phyloP scores from a whole-genome alignment of 2,113 vertebrate species.

The Chloropsis cyanopogon region DNA sequence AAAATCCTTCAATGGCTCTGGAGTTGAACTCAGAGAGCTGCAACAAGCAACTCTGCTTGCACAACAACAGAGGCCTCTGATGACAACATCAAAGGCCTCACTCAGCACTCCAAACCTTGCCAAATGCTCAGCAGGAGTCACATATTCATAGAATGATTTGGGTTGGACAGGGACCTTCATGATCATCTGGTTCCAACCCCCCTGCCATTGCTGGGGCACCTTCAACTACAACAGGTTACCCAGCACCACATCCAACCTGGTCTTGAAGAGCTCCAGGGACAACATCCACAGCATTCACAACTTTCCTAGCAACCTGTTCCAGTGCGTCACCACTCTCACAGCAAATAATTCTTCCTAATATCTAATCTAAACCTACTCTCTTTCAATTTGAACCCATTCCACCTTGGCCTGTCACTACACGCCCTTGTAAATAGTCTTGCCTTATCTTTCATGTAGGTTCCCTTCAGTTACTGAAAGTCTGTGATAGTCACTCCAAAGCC shows the following conservation, averaged over 20 bases:
- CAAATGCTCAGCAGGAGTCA: neutral
- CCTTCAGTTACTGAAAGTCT: neutral
- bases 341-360: neutral
- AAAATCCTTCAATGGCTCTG: neutral
- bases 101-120: neutral
- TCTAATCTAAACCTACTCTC: neutral
- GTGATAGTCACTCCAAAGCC: neutral
- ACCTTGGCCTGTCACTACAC: neutral
- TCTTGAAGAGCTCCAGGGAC: neutral
- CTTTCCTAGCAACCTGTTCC: neutral
- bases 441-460: neutral
- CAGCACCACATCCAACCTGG: neutral
- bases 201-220: neutral
- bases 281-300: neutral
- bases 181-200: neutral
- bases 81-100: neutral
- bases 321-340: neutral
- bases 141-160: neutral
- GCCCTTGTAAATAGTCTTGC: neutral
- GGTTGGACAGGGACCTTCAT: neutral
- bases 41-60: neutral
- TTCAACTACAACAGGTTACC: neutral
- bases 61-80: neutral
- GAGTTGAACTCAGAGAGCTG: neutral
- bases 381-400: neutral